Base-by-base conservation (phyloP, 2,888 invertebrate species). In the Volucella bombylans region DNA sequence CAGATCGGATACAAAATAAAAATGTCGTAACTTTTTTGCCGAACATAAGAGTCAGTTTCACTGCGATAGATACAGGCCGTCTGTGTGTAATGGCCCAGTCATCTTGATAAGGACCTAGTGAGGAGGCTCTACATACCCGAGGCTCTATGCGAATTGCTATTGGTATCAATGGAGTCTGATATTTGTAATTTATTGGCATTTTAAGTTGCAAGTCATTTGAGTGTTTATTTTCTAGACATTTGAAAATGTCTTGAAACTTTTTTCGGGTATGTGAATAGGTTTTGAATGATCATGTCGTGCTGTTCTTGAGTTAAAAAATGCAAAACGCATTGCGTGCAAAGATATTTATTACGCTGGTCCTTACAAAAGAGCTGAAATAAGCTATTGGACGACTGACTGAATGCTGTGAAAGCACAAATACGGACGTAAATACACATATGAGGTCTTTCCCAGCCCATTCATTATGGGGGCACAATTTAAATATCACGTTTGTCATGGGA, bases 11-110 rank as follows among this genome's bases (percentile, higher is more conserved):
- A 65, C 47, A 61, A 78, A 72, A 65, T 52, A 64, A 77, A 82
- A 82, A 71, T 82, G 77, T 82, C 77, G 82, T 77, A 82, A 82
- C 54, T 59, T 77, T n/a, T 82, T 82, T 67, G 31, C 67, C 71
- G 61, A 76, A 55, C 61, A 71, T 61, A 41, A 12, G 38, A 82
- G 71, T 61, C 50, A 9, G 61, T 61, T 71, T 41, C 61, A 47
- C 45, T 59, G 71, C 49, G 23, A 43, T n/a, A 43, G 41, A 71
- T 65, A 47, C 52, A 73, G 73, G 54, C 65, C 61, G 72, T 61
- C 38, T 64, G 38, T 23, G 49, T 61, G 59, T 50, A 50, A 31
- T 59, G 73, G 61, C 73, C 61, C 65, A 80, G 67, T 62, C 79
- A 80, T 80, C 79, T 80, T 67, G 79, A 80, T 80, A 80, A 80